Evolutionary conservation across 2,888 invertebrate genomes (phyloP).

Genomic region (Onthophagus sagittarius): DNA sequence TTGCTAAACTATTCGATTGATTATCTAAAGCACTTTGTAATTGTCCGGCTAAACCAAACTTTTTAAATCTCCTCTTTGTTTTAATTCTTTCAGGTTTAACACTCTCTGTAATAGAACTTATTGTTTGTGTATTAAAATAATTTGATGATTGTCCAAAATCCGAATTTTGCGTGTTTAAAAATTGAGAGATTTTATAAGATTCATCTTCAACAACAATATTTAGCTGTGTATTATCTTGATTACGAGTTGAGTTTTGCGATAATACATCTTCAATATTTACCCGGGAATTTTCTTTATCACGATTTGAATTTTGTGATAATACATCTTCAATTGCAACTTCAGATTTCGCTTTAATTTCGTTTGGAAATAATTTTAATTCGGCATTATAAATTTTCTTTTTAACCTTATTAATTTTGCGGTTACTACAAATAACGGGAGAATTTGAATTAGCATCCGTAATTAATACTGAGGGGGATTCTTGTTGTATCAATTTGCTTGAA

Average conservation of each 20-base stretch:
- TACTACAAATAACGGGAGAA: neutral
- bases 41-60: constrained; percentile 50
- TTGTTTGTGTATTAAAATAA: neutral
- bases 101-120: neutral
- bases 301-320: no score
- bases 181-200: neutral
- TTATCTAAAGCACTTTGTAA: constrained; percentile 50
- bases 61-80: constrained; percentile 46
- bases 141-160: neutral
- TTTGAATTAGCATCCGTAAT: neutral
- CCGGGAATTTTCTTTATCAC: no score
- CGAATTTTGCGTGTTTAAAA: neutral
- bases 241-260: neutral
- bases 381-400: neutral
- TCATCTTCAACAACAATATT: neutral
- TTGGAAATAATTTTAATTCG: neutral
- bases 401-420: neutral
- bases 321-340: neutral
- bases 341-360: neutral
- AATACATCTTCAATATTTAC: neutral
- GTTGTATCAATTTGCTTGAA: neutral
- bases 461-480: neutral
- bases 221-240: neutral
- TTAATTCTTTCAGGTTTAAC: constrained; percentile 11
- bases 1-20: constrained; percentile 48